Conservation (phyloP, 2,113 vertebrate genomes). For the Reinhardtius hippoglossoides region DNA sequence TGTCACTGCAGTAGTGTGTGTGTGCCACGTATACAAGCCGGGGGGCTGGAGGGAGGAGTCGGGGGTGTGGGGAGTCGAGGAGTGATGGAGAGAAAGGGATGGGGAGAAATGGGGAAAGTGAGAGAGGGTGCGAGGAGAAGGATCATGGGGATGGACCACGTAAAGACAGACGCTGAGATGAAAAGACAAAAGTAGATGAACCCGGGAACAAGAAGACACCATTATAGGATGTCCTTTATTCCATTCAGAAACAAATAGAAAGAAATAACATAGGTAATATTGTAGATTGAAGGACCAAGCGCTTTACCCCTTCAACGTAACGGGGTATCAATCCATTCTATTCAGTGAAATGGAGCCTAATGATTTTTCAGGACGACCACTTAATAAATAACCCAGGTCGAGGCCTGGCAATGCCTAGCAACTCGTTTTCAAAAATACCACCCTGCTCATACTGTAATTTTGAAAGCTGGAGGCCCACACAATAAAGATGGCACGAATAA, state of each 20-base stretch:
- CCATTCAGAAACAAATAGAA: neutral
- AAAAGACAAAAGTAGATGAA: conserved; percentile 17
- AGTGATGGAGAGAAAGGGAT: conserved; percentile 30
- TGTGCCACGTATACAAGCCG: conserved; percentile 51
- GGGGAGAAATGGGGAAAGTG: neutral
- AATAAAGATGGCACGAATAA: conserved; percentile 33
- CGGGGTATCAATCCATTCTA: conserved; percentile 24
- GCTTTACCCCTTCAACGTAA: conserved; percentile 3
- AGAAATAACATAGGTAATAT: neutral
- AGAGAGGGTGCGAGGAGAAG: neutral
- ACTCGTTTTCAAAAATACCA: conserved; percentile 36
- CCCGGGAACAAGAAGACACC: neutral
- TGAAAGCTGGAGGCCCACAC: conserved; percentile 16
- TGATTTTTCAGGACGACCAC: conserved; percentile 46
- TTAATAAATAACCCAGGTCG: conserved; percentile 56
- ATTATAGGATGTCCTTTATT: conserved; percentile 18
- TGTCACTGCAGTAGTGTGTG: conserved; percentile 69
- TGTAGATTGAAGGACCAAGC: neutral
- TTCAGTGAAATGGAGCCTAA: conserved; percentile 38
- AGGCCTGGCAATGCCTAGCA: conserved; percentile 29
- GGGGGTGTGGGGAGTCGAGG: neutral
- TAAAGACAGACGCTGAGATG: neutral
- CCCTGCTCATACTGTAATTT: conserved; percentile 35
- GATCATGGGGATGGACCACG: neutral
- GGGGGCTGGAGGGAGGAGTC: conserved; percentile 6